phyloP scores from a whole-genome alignment of 2,113 vertebrate genomes.

The Daphoenositta chrysoptera region DNA sequence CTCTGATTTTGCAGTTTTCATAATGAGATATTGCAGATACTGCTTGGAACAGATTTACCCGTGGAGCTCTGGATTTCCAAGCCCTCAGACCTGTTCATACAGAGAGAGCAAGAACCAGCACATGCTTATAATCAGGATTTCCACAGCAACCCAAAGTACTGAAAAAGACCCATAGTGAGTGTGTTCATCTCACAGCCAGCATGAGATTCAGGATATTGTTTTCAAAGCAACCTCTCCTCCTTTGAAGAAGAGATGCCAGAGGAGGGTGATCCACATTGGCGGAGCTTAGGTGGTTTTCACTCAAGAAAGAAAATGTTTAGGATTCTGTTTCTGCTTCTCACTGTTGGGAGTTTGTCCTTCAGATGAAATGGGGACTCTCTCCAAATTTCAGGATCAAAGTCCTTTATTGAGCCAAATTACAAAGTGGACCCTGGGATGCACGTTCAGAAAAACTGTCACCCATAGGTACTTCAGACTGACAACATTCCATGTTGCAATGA shows the following conservation, averaged over 20 bases:
- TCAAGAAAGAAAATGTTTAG: background rate
- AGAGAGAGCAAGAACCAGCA: background rate
- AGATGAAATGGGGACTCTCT: background rate
- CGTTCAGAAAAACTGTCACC: background rate
- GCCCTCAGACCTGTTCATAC: background rate
- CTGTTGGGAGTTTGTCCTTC: background rate
- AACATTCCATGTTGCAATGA: background rate
- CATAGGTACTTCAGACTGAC: background rate
- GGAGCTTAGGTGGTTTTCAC: background rate
- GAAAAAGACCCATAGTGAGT: background rate
- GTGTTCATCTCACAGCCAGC: background rate
- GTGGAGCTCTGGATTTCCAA: background rate
- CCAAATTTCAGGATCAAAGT: background rate
- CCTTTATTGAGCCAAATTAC: background rate
- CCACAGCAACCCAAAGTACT: background rate
- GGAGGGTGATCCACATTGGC: background rate
- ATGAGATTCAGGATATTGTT: background rate
- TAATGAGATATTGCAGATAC: conserved; percentile 38
- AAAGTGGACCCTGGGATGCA: background rate
- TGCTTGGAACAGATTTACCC: background rate
- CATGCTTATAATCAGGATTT: background rate
- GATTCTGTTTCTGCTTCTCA: background rate
- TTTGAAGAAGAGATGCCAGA: background rate
- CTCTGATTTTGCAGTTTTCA: conserved; percentile 52
- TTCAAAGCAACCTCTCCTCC: background rate